A percentile compares a stretch with the other conserved stretches of the same genome.
phyloP scores from a whole-genome alignment of 2,113 vertebrate species.

The Heterochromis multidens region DNA sequence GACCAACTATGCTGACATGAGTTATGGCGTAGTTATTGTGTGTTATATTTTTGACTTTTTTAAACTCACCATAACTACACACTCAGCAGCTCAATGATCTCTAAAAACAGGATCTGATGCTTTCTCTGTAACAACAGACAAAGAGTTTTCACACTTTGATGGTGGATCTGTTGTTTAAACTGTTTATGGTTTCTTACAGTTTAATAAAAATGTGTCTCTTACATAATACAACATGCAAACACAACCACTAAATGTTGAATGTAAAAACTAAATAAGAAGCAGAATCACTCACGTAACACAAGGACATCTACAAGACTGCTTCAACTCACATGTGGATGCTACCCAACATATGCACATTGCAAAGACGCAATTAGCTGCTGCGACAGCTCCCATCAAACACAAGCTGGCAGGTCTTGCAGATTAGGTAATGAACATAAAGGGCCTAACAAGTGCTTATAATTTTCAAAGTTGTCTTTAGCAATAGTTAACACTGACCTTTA shows the following conservation, averaged over 20 bases:
- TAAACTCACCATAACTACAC: too few species aligned
- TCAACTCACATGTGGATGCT: not conserved
- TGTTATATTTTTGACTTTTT: too few species aligned
- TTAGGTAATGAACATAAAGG: not conserved
- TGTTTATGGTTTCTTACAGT: not conserved
- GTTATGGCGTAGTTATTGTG: not conserved
- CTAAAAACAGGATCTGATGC: not conserved
- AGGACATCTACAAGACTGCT: not conserved
- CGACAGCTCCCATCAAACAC: not conserved
- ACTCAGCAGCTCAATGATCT: too few species aligned
- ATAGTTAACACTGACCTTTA: too few species aligned
- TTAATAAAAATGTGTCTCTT: not conserved
- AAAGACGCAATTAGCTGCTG: not conserved
- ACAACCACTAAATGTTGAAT: not conserved
- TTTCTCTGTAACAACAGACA: not conserved
- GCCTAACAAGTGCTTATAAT: too few species aligned
- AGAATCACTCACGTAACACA: not conserved
- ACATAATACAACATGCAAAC: not conserved
- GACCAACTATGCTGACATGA: not conserved
- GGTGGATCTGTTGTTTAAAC: not conserved
- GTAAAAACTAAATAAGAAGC: not conserved
- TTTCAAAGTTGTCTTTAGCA: too few species aligned
- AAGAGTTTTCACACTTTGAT: too few species aligned
- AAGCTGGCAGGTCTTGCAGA: not conserved
- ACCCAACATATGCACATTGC: not conserved